Evolutionary conservation across 2,888 invertebrate genomes (phyloP).

Genomic region (Callyntrura sp.): DNA sequence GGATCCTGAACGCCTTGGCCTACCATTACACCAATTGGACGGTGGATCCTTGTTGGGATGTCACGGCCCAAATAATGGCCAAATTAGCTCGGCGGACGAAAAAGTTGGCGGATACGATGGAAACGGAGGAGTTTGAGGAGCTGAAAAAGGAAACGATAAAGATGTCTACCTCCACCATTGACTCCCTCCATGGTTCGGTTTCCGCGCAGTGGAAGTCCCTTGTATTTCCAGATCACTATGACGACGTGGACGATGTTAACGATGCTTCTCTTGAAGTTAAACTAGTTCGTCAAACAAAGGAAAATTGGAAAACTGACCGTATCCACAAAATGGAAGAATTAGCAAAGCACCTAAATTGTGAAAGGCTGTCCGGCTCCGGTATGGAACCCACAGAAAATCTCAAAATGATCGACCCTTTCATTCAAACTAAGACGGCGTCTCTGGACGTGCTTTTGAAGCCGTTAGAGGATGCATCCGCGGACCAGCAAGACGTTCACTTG

Average conservation of each 20-base stretch:
- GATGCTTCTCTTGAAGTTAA: not conserved
- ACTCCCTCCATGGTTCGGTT: not conserved
- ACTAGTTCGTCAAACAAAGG: not conserved
- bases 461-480: no score
- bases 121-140: not conserved
- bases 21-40: no score
- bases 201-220: not conserved
- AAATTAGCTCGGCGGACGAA: slow-evolving; percentile 4
- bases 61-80: not conserved
- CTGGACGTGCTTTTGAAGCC: not conserved
- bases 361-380: not conserved
- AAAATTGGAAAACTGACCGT: not conserved
- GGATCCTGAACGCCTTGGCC: not conserved
- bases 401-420: not conserved
- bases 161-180: not conserved
- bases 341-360: not conserved
- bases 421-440: not conserved
- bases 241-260: no score
- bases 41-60: not conserved
- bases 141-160: not conserved
- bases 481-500: not conserved
- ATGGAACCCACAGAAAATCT: not conserved
- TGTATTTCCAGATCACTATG: no score
- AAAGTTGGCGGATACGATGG: not conserved
- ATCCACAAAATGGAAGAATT: not conserved